These are phyloP conservation scores for Drosophila yakuba DNA, from an alignment of 1,140 invertebrate genomes.

Conservation along the genomic window DNA sequence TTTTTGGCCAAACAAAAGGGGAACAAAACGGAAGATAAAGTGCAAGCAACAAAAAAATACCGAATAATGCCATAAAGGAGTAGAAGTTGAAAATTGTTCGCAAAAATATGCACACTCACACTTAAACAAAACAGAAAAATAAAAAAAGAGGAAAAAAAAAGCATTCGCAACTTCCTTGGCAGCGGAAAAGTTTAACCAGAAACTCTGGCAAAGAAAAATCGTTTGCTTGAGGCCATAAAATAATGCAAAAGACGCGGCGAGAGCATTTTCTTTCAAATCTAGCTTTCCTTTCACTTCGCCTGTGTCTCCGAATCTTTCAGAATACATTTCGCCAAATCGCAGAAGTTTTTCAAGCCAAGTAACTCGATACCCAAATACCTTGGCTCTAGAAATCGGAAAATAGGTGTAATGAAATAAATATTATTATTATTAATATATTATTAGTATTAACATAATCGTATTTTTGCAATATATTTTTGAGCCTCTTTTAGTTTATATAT, in stretches of 20 bases:
- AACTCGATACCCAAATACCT: too few relatives aligned
- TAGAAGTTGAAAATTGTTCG: constrained; percentile 51
- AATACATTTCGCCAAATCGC: constrained; percentile 17
- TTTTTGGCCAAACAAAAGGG: constrained; percentile 23
- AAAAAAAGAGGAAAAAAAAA: background rate
- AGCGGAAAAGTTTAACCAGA: constrained; percentile 64
- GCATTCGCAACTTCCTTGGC: constrained; percentile 14
- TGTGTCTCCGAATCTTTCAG: background rate
- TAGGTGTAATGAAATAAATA: background rate
- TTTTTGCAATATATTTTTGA: too few relatives aligned
- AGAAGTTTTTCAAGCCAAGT: background rate
- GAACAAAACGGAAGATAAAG: constrained; percentile 26
- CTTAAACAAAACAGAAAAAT: constrained; percentile 13
- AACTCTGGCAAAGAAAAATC: constrained; percentile 68
- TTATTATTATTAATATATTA: too few relatives aligned
- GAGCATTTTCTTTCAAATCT: constrained; percentile 7
- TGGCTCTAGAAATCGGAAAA: too few relatives aligned
- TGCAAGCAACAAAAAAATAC: constrained; percentile 7
- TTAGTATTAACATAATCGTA: too few relatives aligned
- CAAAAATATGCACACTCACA: constrained; percentile 51
- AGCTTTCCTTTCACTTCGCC: constrained; percentile 6
- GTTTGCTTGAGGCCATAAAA: constrained; percentile 77
- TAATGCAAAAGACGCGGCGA: constrained; percentile 60
- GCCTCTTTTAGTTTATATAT: too few relatives aligned
- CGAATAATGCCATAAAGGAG: constrained; percentile 26